Percentiles rank a stretch among this genome's conserved stretches.
Evolutionary conservation across 2,888 invertebrate genomes (phyloP).

Genomic region (Tyria jacobaeae): DNA sequence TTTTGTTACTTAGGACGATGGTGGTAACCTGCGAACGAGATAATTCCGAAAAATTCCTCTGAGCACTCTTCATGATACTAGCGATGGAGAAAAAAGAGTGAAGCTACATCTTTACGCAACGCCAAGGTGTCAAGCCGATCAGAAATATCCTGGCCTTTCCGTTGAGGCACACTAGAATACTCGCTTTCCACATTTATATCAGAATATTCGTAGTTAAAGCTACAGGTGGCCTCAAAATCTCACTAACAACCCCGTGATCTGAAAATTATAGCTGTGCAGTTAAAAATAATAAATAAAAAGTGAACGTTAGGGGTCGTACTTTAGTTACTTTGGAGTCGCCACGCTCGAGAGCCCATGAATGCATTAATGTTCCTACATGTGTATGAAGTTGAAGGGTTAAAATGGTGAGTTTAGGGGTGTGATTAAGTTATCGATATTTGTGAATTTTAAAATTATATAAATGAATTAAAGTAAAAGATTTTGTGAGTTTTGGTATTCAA

Average conservation of each 20-base stretch:
- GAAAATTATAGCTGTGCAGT: slow-evolving; percentile 70
- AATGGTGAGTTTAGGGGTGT: slow-evolving; percentile 36
- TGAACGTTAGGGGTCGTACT: slow-evolving; percentile 59
- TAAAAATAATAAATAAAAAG: slow-evolving; percentile 82
- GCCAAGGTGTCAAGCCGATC: too few species aligned
- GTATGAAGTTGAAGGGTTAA: slow-evolving; percentile 67
- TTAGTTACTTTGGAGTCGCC: slow-evolving; percentile 82
- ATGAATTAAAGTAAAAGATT: too few species aligned
- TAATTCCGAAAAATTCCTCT: too few species aligned
- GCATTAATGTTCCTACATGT: slow-evolving; percentile 72
- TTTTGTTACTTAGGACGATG: too few species aligned
- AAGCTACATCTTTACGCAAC: too few species aligned
- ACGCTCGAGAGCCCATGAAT: slow-evolving; percentile 85
- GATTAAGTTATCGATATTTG: slow-evolving; percentile 14
- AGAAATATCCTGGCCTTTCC: too few species aligned
- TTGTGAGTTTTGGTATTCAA: too few species aligned
- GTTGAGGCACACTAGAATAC: neutral
- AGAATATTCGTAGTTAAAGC: neutral
- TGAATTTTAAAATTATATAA: too few species aligned
- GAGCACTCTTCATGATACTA: too few species aligned
- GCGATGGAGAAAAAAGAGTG: too few species aligned
- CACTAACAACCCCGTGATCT: slow-evolving; percentile 51
- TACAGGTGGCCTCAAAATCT: slow-evolving; percentile 31
- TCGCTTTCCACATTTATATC: neutral
- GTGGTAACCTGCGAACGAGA: too few species aligned